Percentiles rank a stretch among this genome's conserved stretches.
Evolutionary conservation across 2,797 vertebrate genomes (phyloP).

Genomic region (Phyllotis vaccarum): DNA sequence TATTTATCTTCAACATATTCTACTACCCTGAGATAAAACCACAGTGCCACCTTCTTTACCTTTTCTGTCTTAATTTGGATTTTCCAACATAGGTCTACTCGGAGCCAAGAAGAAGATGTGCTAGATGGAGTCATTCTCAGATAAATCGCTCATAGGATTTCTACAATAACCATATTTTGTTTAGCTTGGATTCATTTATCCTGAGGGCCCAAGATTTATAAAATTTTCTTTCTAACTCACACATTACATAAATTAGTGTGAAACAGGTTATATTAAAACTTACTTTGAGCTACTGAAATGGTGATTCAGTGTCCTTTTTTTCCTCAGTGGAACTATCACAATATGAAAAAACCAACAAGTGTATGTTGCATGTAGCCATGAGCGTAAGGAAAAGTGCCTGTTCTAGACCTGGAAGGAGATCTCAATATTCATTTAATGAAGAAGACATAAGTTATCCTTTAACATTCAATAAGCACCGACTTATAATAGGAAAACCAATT

Average conservation of each 20-base stretch:
- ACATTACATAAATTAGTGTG: conserved; percentile 68
- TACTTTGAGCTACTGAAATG: conserved; percentile 72
- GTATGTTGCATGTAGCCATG: conserved; percentile 62
- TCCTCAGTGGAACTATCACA: conserved; percentile 36
- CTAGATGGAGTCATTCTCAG: conserved; percentile 17
- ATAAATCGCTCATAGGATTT: conserved; percentile 46
- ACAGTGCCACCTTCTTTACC: neutral
- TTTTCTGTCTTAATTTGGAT: conserved; percentile 59
- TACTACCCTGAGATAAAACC: conserved; percentile 32
- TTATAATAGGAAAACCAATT: conserved; percentile 70
- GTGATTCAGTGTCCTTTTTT: conserved; percentile 58
- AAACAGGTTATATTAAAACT: conserved; percentile 72
- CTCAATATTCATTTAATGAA: conserved; percentile 66
- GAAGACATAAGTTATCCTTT: conserved; percentile 51
- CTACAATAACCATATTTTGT: conserved; percentile 48
- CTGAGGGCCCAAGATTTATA: conserved; percentile 37
- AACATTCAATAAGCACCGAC: conserved; percentile 61
- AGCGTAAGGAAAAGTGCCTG: conserved; percentile 65
- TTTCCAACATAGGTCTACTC: conserved; percentile 4
- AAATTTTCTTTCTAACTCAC: conserved; percentile 22
- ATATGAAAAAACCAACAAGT: conserved; percentile 44
- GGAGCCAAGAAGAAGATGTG: conserved; percentile 20
- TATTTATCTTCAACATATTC: conserved; percentile 15
- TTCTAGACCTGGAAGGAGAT: conserved; percentile 56
- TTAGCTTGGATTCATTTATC: conserved; percentile 63